Conservation (phyloP, 2,113 vertebrate genomes). For the Gallinago paraguaiae region DNA sequence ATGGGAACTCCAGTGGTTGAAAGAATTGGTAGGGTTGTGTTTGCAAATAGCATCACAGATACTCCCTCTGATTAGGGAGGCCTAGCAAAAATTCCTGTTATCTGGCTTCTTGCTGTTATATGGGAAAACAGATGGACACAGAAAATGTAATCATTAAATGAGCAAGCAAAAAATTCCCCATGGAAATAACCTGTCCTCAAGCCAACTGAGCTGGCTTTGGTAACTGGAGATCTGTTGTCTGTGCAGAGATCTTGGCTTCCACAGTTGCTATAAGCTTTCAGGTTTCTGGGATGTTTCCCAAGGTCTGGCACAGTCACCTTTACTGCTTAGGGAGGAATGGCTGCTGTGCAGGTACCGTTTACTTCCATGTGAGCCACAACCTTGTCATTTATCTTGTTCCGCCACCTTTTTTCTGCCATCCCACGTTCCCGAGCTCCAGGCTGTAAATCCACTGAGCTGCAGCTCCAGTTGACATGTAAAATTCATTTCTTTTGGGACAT, state of each 20-base stretch:
- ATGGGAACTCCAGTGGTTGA: neutral
- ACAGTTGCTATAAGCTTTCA: neutral
- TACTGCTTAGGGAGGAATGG: neutral
- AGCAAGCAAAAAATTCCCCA: neutral
- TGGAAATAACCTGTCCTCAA: neutral
- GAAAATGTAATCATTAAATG: neutral
- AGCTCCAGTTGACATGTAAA: neutral
- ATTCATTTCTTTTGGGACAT: neutral
- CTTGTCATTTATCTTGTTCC: neutral
- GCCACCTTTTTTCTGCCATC: neutral
- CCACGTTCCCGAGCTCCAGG: neutral
- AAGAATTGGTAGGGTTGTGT: neutral
- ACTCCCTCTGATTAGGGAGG: neutral
- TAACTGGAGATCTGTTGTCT: neutral
- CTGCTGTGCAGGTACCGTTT: neutral
- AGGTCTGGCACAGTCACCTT: neutral
- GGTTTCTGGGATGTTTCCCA: neutral
- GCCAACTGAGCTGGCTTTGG: conserved; percentile 9
- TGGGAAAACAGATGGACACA: neutral
- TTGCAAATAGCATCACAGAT: neutral
- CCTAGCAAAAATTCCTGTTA: neutral
- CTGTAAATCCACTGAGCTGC: neutral
- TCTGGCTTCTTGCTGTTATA: neutral
- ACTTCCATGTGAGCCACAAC: neutral
- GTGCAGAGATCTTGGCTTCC: neutral